phyloP scores from a whole-genome alignment of 2,888 invertebrate genomes.

The Melinaea marsaeus region DNA sequence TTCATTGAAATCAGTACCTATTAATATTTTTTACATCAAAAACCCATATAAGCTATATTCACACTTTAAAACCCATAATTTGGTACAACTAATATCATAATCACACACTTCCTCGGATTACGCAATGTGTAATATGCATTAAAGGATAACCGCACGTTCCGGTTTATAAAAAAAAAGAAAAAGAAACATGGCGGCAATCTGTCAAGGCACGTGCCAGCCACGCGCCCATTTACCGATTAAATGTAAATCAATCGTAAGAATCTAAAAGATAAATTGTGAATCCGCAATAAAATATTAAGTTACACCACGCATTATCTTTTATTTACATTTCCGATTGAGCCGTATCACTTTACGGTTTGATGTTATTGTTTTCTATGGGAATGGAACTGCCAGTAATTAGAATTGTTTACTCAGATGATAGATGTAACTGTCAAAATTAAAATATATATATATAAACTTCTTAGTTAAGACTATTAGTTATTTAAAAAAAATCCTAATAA shows the following conservation, averaged over 20 bases:
- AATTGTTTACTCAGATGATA: slow-evolving; percentile 51
- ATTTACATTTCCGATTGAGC: slow-evolving; percentile 72
- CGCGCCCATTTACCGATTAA: slow-evolving; percentile 59
- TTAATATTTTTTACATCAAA: no score
- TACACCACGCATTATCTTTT: slow-evolving; percentile 68
- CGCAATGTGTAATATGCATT: slow-evolving; percentile 52
- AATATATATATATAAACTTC: background rate
- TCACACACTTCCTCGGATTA: slow-evolving; percentile 35
- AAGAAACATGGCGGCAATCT: slow-evolving; percentile 53
- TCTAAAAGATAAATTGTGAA: slow-evolving; percentile 57
- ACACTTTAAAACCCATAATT: slow-evolving; percentile 35
- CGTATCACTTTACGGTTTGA: slow-evolving; percentile 59
- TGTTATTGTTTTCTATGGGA: slow-evolving; percentile 60
- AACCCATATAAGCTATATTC: background rate
- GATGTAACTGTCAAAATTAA: slow-evolving; percentile 3
- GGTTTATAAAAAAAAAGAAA: slow-evolving; percentile 36
- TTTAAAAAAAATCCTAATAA: no score
- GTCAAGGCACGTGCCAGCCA: slow-evolving; percentile 62
- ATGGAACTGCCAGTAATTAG: slow-evolving; percentile 20
- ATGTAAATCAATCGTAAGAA: slow-evolving; percentile 58
- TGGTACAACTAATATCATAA: slow-evolving; percentile 40
- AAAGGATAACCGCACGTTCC: slow-evolving; percentile 40
- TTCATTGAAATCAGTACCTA: no score
- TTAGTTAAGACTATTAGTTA: no score
- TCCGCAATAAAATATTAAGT: slow-evolving; percentile 66